A percentile compares a stretch with the other conserved stretches of the same genome.
These are phyloP conservation scores for Phrynosoma platyrhinos DNA, from an alignment of 2,113 vertebrate genomes.

Conservation along the genomic window DNA sequence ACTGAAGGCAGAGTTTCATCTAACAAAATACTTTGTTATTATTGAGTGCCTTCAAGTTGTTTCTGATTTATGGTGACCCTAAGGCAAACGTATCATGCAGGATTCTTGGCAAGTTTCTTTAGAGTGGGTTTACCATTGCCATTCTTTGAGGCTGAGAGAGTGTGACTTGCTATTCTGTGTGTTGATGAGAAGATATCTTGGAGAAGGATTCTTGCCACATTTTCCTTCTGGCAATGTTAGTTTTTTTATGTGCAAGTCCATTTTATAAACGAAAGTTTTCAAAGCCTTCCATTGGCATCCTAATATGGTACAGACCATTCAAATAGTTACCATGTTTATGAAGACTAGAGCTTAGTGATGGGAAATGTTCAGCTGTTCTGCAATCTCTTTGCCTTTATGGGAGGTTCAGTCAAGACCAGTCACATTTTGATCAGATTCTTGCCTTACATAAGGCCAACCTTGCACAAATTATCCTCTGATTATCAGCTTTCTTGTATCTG, in stretches of 20 bases:
- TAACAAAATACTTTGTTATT: no score
- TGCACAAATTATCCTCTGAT: slow-evolving; percentile 17
- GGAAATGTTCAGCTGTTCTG: background rate
- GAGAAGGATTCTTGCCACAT: background rate
- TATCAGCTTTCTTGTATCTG: slow-evolving; percentile 1
- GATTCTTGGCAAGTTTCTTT: no score
- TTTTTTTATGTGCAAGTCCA: background rate
- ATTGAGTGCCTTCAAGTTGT: no score
- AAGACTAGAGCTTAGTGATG: background rate
- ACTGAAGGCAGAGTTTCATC: no score
- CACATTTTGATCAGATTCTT: background rate
- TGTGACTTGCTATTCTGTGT: background rate
- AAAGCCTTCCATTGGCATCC: no score
- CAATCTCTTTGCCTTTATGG: background rate
- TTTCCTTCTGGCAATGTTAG: background rate
- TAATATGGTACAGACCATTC: background rate
- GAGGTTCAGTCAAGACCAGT: background rate
- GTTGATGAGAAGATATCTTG: background rate
- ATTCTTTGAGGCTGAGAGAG: no score
- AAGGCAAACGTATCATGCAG: no score
- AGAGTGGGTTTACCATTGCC: no score
- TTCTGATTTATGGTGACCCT: no score
- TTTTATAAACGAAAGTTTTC: background rate
- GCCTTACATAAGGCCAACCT: background rate
- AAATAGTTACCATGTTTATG: background rate